Evolutionary conservation across 1,140 invertebrate species (phyloP).

Genomic region (Drosophila serrata): DNA sequence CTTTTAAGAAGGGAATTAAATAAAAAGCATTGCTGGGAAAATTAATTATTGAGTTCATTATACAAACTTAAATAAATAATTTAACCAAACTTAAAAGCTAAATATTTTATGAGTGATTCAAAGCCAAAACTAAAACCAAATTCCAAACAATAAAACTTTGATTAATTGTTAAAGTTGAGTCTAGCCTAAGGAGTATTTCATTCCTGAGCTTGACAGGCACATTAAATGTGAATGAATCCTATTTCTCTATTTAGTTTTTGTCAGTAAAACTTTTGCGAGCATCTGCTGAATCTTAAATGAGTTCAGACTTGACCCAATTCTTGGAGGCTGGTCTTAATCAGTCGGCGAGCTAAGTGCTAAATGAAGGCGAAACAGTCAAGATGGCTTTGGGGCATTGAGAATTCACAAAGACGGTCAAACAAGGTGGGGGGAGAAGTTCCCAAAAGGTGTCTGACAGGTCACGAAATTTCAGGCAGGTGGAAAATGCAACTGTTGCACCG

Average conservation of each 20-base stretch:
- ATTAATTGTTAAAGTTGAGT: conserved; percentile 23
- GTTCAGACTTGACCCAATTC: conserved; percentile 35
- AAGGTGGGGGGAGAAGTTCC: neutral
- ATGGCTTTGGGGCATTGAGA: conserved; percentile 5
- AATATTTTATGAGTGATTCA: conserved; percentile 1
- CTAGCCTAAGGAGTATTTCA: conserved; percentile 7
- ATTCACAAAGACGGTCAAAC: conserved; percentile 26
- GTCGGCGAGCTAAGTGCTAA: conserved; percentile 8
- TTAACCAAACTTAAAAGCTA: neutral
- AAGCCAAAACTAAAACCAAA: conserved; percentile 1
- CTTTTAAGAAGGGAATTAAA: neutral
- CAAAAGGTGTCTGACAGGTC: conserved; percentile 26
- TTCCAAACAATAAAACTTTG: conserved; percentile 5
- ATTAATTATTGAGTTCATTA: neutral
- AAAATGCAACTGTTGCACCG: conserved; percentile 37
- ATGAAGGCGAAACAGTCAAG: conserved; percentile 14
- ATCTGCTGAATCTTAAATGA: conserved; percentile 28
- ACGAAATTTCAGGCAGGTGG: conserved; percentile 13
- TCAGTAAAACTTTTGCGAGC: conserved; percentile 7
- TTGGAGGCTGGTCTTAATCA: conserved; percentile 16
- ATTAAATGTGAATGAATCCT: conserved; percentile 1
- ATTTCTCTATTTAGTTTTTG: conserved; percentile 8
- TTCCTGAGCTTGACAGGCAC: neutral
- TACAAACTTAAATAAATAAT: neutral
- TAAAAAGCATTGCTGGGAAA: neutral